These are phyloP conservation scores for Parotocinclus haroldoi DNA, from an alignment of 2,797 vertebrate genomes.

Conservation along the genomic window DNA sequence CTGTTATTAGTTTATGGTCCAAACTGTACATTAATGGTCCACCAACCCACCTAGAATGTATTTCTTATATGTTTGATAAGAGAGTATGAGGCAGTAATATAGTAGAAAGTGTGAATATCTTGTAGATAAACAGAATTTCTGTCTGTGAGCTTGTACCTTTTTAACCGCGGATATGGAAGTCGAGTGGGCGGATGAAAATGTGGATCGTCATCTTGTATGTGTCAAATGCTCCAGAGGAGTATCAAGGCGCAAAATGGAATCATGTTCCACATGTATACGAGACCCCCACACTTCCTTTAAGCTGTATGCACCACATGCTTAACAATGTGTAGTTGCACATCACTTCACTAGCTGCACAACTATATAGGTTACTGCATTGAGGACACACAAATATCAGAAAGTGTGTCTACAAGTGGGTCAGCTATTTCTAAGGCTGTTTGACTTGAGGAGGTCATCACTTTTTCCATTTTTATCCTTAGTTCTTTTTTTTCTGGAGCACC, in stretches of 20 bases:
- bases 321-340: conserved; percentile 37
- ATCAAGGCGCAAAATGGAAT: conserved; percentile 19
- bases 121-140: conserved; percentile 31
- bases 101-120: conserved; percentile 26
- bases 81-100: conserved; percentile 12
- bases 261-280: not conserved
- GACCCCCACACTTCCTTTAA: conserved; percentile 31
- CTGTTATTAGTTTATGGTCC: conserved; percentile 54
- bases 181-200: conserved; percentile 37
- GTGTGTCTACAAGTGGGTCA: conserved; percentile 79
- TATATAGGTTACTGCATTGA: conserved; percentile 79
- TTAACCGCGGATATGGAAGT: conserved; percentile 20
- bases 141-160: conserved; percentile 17
- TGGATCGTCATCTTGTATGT: conserved; percentile 21
- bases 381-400: conserved; percentile 67
- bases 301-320: conserved; percentile 8
- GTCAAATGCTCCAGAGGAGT: conserved; percentile 20
- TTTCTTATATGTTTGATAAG: conserved; percentile 12
- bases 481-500: conserved; percentile 53
- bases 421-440: conserved; percentile 74
- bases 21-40: conserved; percentile 39
- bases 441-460: conserved; percentile 67
- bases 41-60: not conserved
- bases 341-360: conserved; percentile 43
- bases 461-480: conserved; percentile 31